Base-by-base conservation (phyloP, 1,140 invertebrate species). In the Wasmannia auropunctata region DNA sequence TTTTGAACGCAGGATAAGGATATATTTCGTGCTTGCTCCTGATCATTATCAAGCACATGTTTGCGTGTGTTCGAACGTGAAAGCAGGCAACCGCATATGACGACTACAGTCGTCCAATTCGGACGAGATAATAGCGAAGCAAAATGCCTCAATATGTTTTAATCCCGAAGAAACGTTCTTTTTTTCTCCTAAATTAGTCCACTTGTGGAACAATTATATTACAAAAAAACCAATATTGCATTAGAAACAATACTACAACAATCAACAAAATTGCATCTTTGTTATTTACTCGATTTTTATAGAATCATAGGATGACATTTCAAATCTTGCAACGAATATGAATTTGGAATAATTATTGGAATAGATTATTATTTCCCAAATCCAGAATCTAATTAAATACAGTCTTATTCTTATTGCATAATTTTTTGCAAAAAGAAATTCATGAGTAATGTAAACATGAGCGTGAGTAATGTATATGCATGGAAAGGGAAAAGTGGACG, bases 1-100 rank as follows among this genome's bases (percentile, higher is more conserved):
- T 83, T 83, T 83, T n/a, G 19, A 83, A 83, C 40, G 67, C n/a
- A 83, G 54, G 16, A 83, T 80, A 69, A 54, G 72, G 79, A 74
- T 83, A 72, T n/a, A 80, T 56, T 72, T 72, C 25, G 16, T 63
- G 63, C 63, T 70, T 70, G 16, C 19, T 3, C 40, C 43, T 81
- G 37, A 56, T 60, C 34, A 40, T 8, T 37, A 31, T n/a, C 67
- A 74, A 83, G 67, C 51, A 74, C 51, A 51, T 25, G 43, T 58
- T 60, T 67, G 60, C 43, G 14, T 81, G n/a, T n/a, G 65, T 37
- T 58, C 79, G 19, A 70, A 58, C 25, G 37, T 72, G 25, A 83
- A 83, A 74, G 79, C 54, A 74, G 67, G 37, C 79, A 37, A 34
- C 49, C n/a, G 51, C 37, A 54, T n/a, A n/a, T 81, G 67, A 83